Evolutionary conservation across 2,797 vertebrate species (phyloP), one percentile per base, ranked within the genome.

Genomic region (Anomalospiza imberbis): DNA sequence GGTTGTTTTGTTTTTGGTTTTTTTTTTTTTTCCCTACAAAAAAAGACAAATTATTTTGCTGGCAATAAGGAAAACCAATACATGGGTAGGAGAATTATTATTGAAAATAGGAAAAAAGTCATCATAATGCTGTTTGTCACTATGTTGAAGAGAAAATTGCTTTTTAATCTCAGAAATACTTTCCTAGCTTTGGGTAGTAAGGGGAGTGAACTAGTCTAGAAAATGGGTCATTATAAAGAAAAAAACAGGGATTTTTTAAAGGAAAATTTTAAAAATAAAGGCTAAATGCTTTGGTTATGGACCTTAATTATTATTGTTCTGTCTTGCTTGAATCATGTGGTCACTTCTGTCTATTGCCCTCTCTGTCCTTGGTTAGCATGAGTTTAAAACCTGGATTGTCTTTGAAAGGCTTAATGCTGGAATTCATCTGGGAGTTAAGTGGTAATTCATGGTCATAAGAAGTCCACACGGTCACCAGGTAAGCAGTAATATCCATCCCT

Each of bases 401-500:
- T 94, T 87, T 95, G 89, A 80, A 96, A 86, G 86, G 25, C 89
- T 92, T 88, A 74, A 50, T 95, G 74, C 84, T 95, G 95, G 75
- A 87, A 67, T 88, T 93, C 57, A 32, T 85, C 57, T 94, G 85
- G 88, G 77, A 96, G 85, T 96, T 88, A 67, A 86, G 88, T 89
- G 85, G 83, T 90, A 91, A 96, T 89, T 97, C 76, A 68, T 94
- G 92, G 85, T 84, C 86, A 76, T 53, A 82, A 91, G 93, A 89
- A 96, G 84, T 76, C 65, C 67, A 61, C 91, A 53, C 58, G 91
- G 93, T 89, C 93, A 92, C 95, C 95, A 94, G 93, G 96, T 96
- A 93, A 92, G 94, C 68, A 96, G 88, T 68, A 82, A 63, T 71
- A 82, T 75, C 93, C n/a, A 29, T 85, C 88, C 73, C 94, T 84